phyloP scores from a whole-genome alignment of 2,113 vertebrate species.

The Lepidothrix coronata region DNA sequence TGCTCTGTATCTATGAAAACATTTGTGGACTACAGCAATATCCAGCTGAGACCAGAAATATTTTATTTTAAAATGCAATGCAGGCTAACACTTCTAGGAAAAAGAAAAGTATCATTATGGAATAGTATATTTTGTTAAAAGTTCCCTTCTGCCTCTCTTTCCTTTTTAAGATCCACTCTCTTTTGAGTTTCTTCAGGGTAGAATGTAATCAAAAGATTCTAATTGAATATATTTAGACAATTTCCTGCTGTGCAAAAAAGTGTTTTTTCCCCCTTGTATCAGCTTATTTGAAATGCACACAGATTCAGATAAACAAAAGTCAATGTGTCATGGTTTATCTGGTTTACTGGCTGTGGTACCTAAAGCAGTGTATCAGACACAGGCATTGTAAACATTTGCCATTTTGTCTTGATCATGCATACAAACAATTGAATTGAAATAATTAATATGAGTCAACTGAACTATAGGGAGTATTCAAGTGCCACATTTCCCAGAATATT shows the following conservation, averaged over 20 bases:
- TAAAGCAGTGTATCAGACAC: slow-evolving; percentile 3
- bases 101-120: neutral
- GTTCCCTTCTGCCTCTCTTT: slow-evolving; percentile 64
- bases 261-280: slow-evolving; percentile 50
- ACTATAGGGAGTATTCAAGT: neutral
- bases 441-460: neutral
- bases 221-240: slow-evolving; percentile 76
- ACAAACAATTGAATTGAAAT: neutral
- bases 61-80: slow-evolving; percentile 65
- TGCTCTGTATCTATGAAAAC: slow-evolving; percentile 32
- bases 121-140: slow-evolving; percentile 54
- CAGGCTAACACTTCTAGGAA: neutral
- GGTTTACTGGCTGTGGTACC: slow-evolving; percentile 32
- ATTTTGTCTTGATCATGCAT: neutral
- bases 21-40: slow-evolving; percentile 44
- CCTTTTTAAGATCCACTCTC: slow-evolving; percentile 63
- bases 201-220: slow-evolving; percentile 74
- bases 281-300: slow-evolving; percentile 61
- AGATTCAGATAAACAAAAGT: slow-evolving; percentile 62
- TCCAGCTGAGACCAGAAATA: slow-evolving; percentile 58
- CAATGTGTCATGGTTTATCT: slow-evolving; percentile 52
- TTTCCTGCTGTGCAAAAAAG: slow-evolving; percentile 71
- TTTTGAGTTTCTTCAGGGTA: slow-evolving; percentile 67
- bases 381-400: slow-evolving; percentile 2
- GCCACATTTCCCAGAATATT: neutral